phyloP scores from a whole-genome alignment of 2,113 vertebrate species.

The Choloepus hoffmanni region DNA sequence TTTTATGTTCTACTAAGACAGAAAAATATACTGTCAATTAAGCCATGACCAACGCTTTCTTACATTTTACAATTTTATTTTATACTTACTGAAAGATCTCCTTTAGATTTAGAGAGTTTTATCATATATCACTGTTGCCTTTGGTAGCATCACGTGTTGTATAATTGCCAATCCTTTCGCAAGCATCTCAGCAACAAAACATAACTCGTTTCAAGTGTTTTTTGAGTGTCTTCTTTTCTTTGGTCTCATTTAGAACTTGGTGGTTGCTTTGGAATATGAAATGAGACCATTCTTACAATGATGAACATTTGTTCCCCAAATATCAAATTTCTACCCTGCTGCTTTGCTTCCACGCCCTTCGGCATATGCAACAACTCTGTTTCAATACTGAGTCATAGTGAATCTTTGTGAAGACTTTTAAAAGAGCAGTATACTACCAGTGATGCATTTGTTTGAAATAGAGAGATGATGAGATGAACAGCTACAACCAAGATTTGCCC shows the following conservation, averaged over 20 bases:
- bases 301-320: slow-evolving; percentile 23
- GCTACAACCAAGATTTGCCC: rapidly evolving
- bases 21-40: slow-evolving; percentile 29
- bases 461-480: neutral
- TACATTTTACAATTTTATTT: slow-evolving; percentile 5
- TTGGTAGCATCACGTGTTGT: neutral
- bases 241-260: neutral
- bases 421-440: neutral
- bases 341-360: neutral
- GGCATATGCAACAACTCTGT: neutral
- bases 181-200: slow-evolving; percentile 11
- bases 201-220: neutral
- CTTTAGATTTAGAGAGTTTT: slow-evolving; percentile 21
- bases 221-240: neutral
- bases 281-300: neutral
- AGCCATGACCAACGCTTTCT: neutral
- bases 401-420: slow-evolving; percentile 1
- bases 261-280: neutral
- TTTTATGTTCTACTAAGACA: neutral
- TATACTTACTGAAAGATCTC: neutral
- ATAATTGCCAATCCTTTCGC: neutral
- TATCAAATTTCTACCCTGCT: neutral
- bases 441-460: neutral
- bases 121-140: neutral
- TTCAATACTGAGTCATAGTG: slow-evolving; percentile 1